Conservation (phyloP, 2,888 invertebrate species). For the Tricholauxania praeusta region DNA sequence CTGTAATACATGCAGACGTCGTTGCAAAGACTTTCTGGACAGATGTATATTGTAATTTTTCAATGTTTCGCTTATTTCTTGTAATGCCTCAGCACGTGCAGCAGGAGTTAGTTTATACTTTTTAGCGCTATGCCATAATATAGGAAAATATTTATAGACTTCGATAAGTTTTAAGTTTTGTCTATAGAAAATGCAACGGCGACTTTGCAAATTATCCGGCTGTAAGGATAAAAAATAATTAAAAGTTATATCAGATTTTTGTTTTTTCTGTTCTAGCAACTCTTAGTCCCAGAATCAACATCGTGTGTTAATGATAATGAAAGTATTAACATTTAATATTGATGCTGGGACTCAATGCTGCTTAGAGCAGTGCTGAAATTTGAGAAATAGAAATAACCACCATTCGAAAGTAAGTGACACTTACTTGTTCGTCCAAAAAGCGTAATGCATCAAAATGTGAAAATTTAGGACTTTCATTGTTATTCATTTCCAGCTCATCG, state of each 20-base stretch:
- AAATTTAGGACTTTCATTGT: slow-evolving; percentile 49
- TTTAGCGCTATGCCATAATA: slow-evolving; percentile 55
- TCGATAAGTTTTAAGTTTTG: slow-evolving; percentile 57
- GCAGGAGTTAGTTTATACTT: slow-evolving; percentile 49
- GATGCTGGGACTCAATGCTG: no score
- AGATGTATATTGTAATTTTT: slow-evolving; percentile 44
- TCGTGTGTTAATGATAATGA: neutral
- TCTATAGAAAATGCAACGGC: slow-evolving; percentile 52
- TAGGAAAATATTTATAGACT: slow-evolving; percentile 57
- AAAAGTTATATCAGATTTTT: neutral
- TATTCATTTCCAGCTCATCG: slow-evolving; percentile 53
- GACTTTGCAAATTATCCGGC: slow-evolving; percentile 52
- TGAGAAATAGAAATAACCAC: neutral
- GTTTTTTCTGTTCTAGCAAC: no score
- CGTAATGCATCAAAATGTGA: slow-evolving; percentile 54
- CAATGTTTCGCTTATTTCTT: slow-evolving; percentile 52
- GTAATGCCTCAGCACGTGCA: slow-evolving; percentile 52
- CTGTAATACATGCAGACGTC: slow-evolving; percentile 54
- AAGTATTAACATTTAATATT: neutral
- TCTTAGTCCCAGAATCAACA: neutral
- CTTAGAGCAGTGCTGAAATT: neutral
- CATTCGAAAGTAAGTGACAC: neutral
- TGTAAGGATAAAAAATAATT: slow-evolving; percentile 33
- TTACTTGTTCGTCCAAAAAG: slow-evolving; percentile 52
- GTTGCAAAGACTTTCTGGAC: slow-evolving; percentile 52